phyloP scores from a whole-genome alignment of 2,797 vertebrate genomes.

The Microcaecilia unicolor region DNA sequence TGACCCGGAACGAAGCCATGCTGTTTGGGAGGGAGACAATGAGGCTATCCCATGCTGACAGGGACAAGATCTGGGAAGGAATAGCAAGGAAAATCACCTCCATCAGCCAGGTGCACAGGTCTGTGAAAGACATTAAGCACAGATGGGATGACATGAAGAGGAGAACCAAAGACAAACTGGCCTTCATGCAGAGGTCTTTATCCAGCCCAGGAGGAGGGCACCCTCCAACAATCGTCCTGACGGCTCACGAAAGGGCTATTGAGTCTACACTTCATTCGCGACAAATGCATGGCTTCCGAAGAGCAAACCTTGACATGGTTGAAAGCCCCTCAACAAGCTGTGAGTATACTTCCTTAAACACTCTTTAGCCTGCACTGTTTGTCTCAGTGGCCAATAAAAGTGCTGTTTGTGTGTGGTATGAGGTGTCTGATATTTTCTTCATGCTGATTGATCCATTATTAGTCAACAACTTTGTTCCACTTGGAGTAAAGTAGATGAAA shows the following conservation, averaged over 20 bases:
- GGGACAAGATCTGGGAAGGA: slow-evolving; percentile 64
- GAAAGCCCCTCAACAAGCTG: slow-evolving; percentile 50
- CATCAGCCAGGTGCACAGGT: slow-evolving; percentile 59
- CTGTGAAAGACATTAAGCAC: slow-evolving; percentile 62
- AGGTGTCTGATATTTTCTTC: slow-evolving; percentile 1
- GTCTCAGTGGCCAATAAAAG: slow-evolving; percentile 9
- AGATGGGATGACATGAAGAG: slow-evolving; percentile 66
- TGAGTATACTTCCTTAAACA: too few relatives aligned
- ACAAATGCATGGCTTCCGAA: slow-evolving; percentile 25
- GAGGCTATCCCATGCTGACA: slow-evolving; percentile 54
- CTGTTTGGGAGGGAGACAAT: slow-evolving; percentile 59
- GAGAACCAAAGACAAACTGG: slow-evolving; percentile 62
- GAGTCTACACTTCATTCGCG: slow-evolving; percentile 40
- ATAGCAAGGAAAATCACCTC: slow-evolving; percentile 62
- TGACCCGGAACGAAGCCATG: slow-evolving; percentile 56
- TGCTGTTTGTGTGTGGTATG: background rate
- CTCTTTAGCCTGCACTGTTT: too few relatives aligned
- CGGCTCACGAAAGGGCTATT: slow-evolving; percentile 45
- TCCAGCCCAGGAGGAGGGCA: slow-evolving; percentile 25
- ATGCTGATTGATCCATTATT: too few relatives aligned
- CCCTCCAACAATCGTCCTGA: slow-evolving; percentile 42
- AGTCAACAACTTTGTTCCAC: too few relatives aligned
- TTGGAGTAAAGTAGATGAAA: too few relatives aligned
- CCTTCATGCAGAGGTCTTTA: slow-evolving; percentile 56
- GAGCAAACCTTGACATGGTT: slow-evolving; percentile 33